Evolutionary conservation across 2,888 invertebrate genomes (phyloP).

Genomic region (Clitarchus hookeri): DNA sequence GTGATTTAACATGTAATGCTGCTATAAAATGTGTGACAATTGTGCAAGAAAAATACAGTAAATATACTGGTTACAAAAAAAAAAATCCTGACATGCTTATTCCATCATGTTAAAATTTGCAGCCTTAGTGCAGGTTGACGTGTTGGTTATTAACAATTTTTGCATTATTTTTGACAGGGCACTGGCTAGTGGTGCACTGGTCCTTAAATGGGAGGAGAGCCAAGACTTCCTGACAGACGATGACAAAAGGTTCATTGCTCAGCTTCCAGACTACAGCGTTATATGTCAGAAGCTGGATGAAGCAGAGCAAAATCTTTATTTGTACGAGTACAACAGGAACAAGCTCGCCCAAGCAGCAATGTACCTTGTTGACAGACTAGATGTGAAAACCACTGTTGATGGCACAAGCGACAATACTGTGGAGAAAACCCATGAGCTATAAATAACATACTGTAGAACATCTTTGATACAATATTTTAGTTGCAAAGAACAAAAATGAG

Average conservation of each 20-base stretch:
- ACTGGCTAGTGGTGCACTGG: not conserved
- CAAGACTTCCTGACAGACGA: not conserved
- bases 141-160: too few species aligned
- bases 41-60: too few species aligned
- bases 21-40: too few species aligned
- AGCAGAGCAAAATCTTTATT: not conserved
- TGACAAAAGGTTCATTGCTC: not conserved
- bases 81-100: too few species aligned
- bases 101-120: too few species aligned
- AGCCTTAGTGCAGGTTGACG: too few species aligned
- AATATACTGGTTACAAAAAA: too few species aligned
- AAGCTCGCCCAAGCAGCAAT: not conserved
- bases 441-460: too few species aligned
- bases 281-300: not conserved
- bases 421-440: too few species aligned
- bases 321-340: not conserved
- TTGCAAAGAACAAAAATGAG: too few species aligned
- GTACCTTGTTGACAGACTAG: not conserved
- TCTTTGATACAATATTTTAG: too few species aligned
- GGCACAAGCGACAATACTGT: not conserved
- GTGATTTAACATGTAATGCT: too few species aligned
- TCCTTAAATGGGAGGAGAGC: not conserved
- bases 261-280: not conserved
- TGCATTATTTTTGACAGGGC: not conserved
- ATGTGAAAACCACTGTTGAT: not conserved